Evolutionary conservation across 2,888 invertebrate species (phyloP), one percentile per base, ranked within the genome.

Genomic region (Muschampia plurimacula): DNA sequence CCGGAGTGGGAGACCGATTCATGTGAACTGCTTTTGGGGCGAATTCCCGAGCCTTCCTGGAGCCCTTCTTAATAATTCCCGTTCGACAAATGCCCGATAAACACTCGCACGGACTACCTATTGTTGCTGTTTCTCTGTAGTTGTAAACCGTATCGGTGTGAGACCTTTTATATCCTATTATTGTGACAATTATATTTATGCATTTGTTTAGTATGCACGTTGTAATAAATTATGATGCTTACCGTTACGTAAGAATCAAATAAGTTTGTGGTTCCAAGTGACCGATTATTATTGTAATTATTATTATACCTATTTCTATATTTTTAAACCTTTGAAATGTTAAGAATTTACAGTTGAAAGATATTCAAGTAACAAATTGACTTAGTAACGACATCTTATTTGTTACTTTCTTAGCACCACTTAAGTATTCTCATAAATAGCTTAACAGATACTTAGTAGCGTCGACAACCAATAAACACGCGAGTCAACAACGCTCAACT

Each of bases 21-120:
- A 94, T 94, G 94, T 92, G 94, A 94, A 94, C 94, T 91, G 93
- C 93, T 93, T 93, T 93, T 93, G 88, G 93, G 94, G 93, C 93
- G 89, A 93, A 93, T 94, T 94, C 94, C 94, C 94, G 94, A 90
- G 94, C 93, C 93, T 92, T 89, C 88, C 85, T 86, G 88, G 90
- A 88, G 92, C 94, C 93, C 93, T 93, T 93, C 88, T 90, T 82
- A 92, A 93, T 93, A 93, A 93, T 92, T 90, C 93, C 86, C 89
- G 89, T 90, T 92, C 93, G 93, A 93, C 92, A 94, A 93, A 93
- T 93, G 92, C 89, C 88, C 92, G 92, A 92, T 91, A 93, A 94
- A 93, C 92, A 91, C 91, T 92, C 92, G 92, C 92, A 89, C 91
- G 89, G 90, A 88, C 89, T 87, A 81, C 84, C 89, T 83, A 92